Evolutionary conservation across 2,888 invertebrate species (phyloP), one percentile per base, ranked within the genome.

Genomic region (Leptogaster cylindrica): DNA sequence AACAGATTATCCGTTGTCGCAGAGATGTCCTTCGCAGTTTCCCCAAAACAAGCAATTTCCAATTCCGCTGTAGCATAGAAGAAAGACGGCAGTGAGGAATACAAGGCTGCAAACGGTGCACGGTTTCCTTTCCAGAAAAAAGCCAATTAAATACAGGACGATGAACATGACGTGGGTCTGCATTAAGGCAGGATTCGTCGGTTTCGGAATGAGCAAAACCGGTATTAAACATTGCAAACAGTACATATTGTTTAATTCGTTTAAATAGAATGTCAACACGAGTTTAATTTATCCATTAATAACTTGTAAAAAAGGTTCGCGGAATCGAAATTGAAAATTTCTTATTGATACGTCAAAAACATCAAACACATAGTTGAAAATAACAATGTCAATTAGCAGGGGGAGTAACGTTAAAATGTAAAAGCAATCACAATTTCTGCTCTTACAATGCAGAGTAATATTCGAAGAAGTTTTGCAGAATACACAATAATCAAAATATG

Each of bases 151-250:
- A 82, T 98, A 98, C 64, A 98, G 85, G 72, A 95, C 91, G 88
- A 98, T 95, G 81, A 98, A 97, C 91, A 97, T 93, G 70, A 96
- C 95, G 82, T 97, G 95, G 65, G 97, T 97, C 80, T 97, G 93
- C 74, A 97, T 88, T 69, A 97, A 84, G 33, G 95, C 95, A 76
- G 97, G 97, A 83, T 98, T 97, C 71, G 96, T 89, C 66, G 98
- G 97, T 82, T 97, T 98, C 73, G 98, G 97, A 81, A 98, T 96
- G 72, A 98, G 86, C 72, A 98, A 85, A 75, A 98, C 96, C 68
- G 97, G 97, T 76, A 98, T 92, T 77, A 99, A 85, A 92, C 95
- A 96, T 87, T 97, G 96, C 77, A 97, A 87, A 85, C 96, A 97
- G 86, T 97, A 96, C 96, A 96, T 96, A 71, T 67, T 70, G 2